phyloP scores from a whole-genome alignment of 2,113 vertebrate genomes.

The Antechinus flavipes region DNA sequence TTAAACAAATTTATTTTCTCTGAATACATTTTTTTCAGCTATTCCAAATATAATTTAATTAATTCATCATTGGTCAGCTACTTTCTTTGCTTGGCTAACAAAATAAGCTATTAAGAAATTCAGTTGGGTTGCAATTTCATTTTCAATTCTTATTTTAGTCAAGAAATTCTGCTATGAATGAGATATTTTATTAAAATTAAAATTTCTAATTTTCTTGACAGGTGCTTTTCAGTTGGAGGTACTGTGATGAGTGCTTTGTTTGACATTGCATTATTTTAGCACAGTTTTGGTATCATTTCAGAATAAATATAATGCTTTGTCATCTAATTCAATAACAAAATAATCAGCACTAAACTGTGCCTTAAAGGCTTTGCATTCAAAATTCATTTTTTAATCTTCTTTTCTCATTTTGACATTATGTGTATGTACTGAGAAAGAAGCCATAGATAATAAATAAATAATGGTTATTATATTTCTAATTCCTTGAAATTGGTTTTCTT shows the following conservation, averaged over 20 bases:
- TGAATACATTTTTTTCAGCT: too few relatives aligned
- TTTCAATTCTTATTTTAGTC: too few relatives aligned
- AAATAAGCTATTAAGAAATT: too few relatives aligned
- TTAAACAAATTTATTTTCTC: too few relatives aligned
- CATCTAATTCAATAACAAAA: background rate
- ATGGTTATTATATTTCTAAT: background rate
- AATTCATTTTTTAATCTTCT: background rate
- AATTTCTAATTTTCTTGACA: background rate
- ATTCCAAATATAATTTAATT: too few relatives aligned
- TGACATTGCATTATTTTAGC: background rate
- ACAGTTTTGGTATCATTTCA: background rate
- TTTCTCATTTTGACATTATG: background rate
- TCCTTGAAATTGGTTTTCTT: too few relatives aligned
- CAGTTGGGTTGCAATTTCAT: too few relatives aligned
- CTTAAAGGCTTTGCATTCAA: background rate
- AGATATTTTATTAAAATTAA: too few relatives aligned
- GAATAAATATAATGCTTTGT: background rate
- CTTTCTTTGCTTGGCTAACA: too few relatives aligned
- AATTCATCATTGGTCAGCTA: too few relatives aligned
- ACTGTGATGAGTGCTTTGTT: background rate
- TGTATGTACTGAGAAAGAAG: background rate
- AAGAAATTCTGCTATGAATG: too few relatives aligned
- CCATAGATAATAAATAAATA: background rate
- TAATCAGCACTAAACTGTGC: background rate
- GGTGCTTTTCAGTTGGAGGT: background rate